Conservation (phyloP, 2,113 vertebrate species). For the Cyprinus carpio region DNA sequence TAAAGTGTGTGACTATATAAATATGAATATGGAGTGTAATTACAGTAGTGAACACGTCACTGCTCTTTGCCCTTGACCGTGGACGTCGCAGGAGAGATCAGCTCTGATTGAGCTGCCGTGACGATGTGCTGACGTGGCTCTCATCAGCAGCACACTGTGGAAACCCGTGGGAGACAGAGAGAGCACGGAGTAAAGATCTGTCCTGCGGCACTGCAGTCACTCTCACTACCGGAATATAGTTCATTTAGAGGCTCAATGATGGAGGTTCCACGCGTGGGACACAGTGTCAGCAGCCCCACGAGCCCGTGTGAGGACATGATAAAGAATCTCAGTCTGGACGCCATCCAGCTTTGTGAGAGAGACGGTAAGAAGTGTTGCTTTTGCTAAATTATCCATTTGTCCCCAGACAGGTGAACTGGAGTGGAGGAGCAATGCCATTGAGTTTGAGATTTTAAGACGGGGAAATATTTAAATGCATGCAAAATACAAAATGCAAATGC, state of each 20-base stretch:
- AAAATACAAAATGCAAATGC: neutral
- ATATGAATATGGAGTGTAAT: neutral
- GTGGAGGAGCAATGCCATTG: neutral
- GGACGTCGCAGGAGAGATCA: conserved; percentile 43
- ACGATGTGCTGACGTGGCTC: conserved; percentile 59
- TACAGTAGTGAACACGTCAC: neutral
- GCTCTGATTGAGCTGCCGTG: conserved; percentile 28
- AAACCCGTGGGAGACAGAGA: conserved; percentile 38
- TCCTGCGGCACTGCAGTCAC: conserved; percentile 47
- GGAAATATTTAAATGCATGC: conserved; percentile 6
- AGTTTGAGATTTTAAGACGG: neutral
- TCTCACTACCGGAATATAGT: conserved; percentile 43
- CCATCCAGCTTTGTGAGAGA: conserved; percentile 87
- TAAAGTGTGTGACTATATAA: neutral
- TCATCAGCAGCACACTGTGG: conserved; percentile 40
- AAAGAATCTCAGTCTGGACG: conserved; percentile 86
- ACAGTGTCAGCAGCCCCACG: conserved; percentile 79
- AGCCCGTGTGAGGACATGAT: conserved; percentile 88
- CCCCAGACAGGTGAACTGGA: neutral
- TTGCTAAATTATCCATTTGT: neutral
- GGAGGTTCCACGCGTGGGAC: conserved; percentile 83
- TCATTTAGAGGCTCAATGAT: conserved; percentile 68
- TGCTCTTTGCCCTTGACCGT: conserved; percentile 45
- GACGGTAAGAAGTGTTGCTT: conserved; percentile 74
- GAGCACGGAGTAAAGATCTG: conserved; percentile 46